Evolutionary conservation across 2,113 vertebrate species (phyloP).

Genomic region (Pluvianellus socialis): DNA sequence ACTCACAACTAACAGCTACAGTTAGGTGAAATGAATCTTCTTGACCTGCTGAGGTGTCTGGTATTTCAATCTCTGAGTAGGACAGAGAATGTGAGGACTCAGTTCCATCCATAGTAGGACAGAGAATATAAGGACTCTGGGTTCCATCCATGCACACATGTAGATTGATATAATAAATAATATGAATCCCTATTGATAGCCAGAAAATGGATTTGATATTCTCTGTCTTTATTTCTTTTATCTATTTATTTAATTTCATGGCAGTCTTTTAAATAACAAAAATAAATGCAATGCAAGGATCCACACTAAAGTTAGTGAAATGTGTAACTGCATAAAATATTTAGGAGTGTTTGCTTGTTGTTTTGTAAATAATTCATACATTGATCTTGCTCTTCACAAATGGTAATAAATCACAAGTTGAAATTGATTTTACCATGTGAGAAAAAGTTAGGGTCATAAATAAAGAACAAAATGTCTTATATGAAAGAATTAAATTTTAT

Average conservation of each 20-base stretch:
- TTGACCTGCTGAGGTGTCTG: neutral
- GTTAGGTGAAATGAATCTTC: neutral
- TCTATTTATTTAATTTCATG: neutral
- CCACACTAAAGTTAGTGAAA: neutral
- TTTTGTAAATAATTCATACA: neutral
- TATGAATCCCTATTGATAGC: neutral
- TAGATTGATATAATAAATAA: neutral
- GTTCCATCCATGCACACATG: neutral
- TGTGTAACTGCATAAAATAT: neutral
- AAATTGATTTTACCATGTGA: neutral
- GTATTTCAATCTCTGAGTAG: neutral
- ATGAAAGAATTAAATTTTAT: neutral
- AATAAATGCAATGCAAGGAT: neutral
- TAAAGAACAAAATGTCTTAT: neutral
- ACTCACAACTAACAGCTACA: neutral
- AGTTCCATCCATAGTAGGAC: neutral
- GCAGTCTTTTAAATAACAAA: neutral
- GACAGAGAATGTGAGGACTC: neutral
- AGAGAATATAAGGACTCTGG: neutral
- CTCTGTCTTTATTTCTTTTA: neutral
- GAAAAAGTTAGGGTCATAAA: neutral
- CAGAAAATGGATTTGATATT: neutral
- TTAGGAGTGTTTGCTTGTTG: neutral
- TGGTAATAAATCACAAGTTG: neutral
- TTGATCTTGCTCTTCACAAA: neutral